Evolutionary conservation across 2,797 vertebrate species (phyloP), one percentile per base, ranked within the genome.

Genomic region (Cyclura pinguis): DNA sequence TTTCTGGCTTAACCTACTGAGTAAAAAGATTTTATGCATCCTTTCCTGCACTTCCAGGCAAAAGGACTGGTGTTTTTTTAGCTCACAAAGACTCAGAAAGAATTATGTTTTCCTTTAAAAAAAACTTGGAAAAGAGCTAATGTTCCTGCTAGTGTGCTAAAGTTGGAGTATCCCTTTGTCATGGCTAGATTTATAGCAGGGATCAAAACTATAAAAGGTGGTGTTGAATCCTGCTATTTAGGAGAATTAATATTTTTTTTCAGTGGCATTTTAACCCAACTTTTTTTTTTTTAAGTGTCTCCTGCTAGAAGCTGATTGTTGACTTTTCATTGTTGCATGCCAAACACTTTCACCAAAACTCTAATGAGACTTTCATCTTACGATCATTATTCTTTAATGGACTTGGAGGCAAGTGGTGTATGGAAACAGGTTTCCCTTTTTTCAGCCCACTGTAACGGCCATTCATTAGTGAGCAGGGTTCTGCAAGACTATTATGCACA

Each of bases 321-420:
- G 97, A 97, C 96, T 98, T 98, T 98, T 97, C 95, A 93, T 96
- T 92, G 91, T 95, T 91, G 95, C 96, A 95, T 97, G 97, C 97
- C 97, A 97, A 97, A 97, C 96, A 96, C 96, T 97, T 97, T 97
- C 97, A 97, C 93, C 96, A 96, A 97, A 97, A 96, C 87, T 87
- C 90, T 97, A 97, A 96, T 94, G 95, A 93, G 96, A 97, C 97
- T 97, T 97, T 97, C 97, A 97, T 97, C 97, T 97, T 97, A 96
- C 89, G 96, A 95, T 96, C 95, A 97, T 97, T 97, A 97, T 96
- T 97, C 96, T 96, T 97, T 97, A 98, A 97, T 97, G 96, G 97
- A 96, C 94, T 97, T 97, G 97, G 97, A 98, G 95, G 95, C 92
- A 92, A 92, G 95, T 92, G 93, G 92, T 0, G 84, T 92, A 94